Conservation (phyloP, 2,888 invertebrate genomes). For the Nomada goodeniana region DNA sequence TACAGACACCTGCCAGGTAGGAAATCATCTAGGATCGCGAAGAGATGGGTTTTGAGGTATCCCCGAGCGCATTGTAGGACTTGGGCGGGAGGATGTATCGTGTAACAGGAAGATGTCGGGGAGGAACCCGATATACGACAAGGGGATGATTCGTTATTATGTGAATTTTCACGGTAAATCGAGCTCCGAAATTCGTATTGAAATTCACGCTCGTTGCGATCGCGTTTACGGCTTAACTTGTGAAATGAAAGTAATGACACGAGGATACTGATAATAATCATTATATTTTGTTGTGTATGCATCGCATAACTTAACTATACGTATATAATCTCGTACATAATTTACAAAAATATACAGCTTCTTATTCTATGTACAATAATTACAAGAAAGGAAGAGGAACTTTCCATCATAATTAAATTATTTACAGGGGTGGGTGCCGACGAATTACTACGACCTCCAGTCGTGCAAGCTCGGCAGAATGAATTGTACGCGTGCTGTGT, state of each 20-base stretch:
- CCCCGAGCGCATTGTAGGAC: conserved; percentile 71
- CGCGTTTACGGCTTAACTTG: background rate
- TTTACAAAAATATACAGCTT: conserved; percentile 72
- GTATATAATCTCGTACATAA: conserved; percentile 9
- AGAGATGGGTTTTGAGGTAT: conserved; percentile 52
- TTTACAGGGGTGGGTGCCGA: conserved; percentile 31
- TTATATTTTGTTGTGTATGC: background rate
- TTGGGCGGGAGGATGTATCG: conserved; percentile 78
- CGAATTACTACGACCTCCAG: background rate
- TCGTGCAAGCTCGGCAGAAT: background rate
- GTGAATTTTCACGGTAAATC: conserved; percentile 76
- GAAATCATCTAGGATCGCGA: conserved; percentile 56
- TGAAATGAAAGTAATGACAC: background rate
- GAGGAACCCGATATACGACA: conserved; percentile 77
- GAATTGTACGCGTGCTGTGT: no score
- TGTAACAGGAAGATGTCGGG: conserved; percentile 80
- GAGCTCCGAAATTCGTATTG: conserved; percentile 18
- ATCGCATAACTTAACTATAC: conserved; percentile 39
- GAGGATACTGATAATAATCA: background rate
- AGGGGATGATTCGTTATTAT: conserved; percentile 80
- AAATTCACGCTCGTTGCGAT: conserved; percentile 25
- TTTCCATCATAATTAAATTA: conserved; percentile 22
- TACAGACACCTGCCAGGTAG: conserved; percentile 72
- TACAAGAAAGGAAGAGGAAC: conserved; percentile 53
- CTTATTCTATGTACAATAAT: conserved; percentile 64